Evolutionary conservation across 2,113 vertebrate species (phyloP), one percentile per base, ranked within the genome.

Genomic region (Hepsetus odoe): DNA sequence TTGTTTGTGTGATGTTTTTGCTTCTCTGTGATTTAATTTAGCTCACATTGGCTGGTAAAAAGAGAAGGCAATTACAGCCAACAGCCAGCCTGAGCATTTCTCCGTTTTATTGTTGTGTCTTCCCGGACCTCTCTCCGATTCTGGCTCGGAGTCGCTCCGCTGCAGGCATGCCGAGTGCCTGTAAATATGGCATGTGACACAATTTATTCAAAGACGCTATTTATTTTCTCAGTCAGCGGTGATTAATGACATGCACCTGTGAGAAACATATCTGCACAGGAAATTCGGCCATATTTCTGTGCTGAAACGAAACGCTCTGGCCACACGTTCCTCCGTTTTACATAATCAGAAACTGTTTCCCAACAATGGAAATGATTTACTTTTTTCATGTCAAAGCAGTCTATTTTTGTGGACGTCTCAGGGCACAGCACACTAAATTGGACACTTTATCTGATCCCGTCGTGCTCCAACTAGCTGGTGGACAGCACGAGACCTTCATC

Each of bases 161-260:
- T 58, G 49, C 26, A 56, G 55, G 53, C 35, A 32, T 20, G 7
- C 49, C 44, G 33, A 13, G 49, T 56, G 33, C 35, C 24, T 76
- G 74, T 77, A 76, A 76, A 76, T 58, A 58, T 3, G 20, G 26
- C 11, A 68, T 77, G 64, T 77, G 74, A 77, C 49, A 40, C 26
- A 58, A 58, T 68, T 77, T 53, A 67, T 56, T 53, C 58, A 42
- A 56, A 42, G 24, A 16, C 24, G 24, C 35, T 6, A 75, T 55
- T 76, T 76, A 22, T 8, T 35, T 66, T 49, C 40, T 66, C 51
- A 44, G 16, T 46, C 51, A 10, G 11, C 44, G 22, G 33, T 58
- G 74, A 77, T 77, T 68, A 77, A 77, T 69, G 26, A 20, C 5
- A 26, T 44, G 33, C 74, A 77, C 74, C 65, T 77, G 64, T 44